These are phyloP conservation scores for Aphelocoma californica DNA, from an alignment of 2,797 vertebrate species.

Conservation along the genomic window DNA sequence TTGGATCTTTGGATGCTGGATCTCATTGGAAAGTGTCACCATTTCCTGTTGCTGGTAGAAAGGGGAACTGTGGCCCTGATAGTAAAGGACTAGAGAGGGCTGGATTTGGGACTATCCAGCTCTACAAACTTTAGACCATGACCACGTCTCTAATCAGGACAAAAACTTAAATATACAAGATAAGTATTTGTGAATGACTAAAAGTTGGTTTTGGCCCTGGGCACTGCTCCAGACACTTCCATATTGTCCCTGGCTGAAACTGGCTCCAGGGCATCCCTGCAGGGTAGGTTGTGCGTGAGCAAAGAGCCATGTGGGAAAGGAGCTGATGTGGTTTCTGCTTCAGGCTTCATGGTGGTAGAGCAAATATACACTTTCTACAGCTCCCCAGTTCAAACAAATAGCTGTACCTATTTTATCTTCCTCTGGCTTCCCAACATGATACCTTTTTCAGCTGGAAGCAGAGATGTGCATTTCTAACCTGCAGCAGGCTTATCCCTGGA, in stretches of 20 bases:
- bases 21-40: background rate
- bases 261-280: background rate
- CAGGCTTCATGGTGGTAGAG: background rate
- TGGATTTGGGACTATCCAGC: background rate
- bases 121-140: background rate
- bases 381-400: background rate
- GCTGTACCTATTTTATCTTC: background rate
- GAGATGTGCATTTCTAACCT: background rate
- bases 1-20: background rate
- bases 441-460: background rate
- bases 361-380: background rate
- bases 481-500: background rate
- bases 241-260: background rate
- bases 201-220: background rate
- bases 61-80: background rate
- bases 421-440: background rate
- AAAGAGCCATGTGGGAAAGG: background rate
- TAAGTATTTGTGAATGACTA: background rate
- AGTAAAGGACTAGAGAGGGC: background rate
- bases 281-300: background rate
- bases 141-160: background rate
- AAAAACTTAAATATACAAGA: background rate
- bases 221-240: background rate
- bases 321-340: background rate
- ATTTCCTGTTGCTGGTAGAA: accelerated